Evolutionary conservation across 2,888 invertebrate species (phyloP), one percentile per base, ranked within the genome.

Genomic region (Proisotoma minuta): DNA sequence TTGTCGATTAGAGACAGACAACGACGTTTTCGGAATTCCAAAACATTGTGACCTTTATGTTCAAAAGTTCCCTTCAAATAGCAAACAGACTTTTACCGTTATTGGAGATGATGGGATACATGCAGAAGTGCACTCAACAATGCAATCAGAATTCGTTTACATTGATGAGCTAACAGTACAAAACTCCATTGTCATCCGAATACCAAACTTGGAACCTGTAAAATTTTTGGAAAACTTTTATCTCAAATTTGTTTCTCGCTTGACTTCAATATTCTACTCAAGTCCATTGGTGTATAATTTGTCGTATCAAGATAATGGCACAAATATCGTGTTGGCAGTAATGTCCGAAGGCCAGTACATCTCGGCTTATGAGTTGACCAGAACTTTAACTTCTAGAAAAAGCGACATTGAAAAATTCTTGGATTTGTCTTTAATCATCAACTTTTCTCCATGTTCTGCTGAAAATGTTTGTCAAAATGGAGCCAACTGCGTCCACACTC

Each of bases 41-140:
- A 82, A 82, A 59, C 87, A 84, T 47, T 96, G 96, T 77, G 87
- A 89, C 76, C 81, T 96, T 66, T 85, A 87, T 73, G 85, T 91
- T 12, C 82, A 84, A 72, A 84, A 88, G 62, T 85, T 85, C 68
- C 85, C 87, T 50, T 84, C 70, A 8, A 73, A 73, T 43, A 75
- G 72, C 43, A 68, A 75, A 20, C 78, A 78, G 68, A 73, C 88
- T 0, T 82, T 95, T 73, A 87, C 86, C 28, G 85, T 95, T 0
- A 84, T 87, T 8, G 94, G 94, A 1, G 92, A 89, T 77, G 97
- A 97, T 78, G 95, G 96, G 0, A 84, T 85, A 71, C 92, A 93
- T 76, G 82, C 84, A 60, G 88, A 91, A 78, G 95, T 95, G 0
- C 80, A 85, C n/a, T 95, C 94, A 1, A 87, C 88, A 5, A 87